These are phyloP conservation scores for Ranitomeya imitator DNA, from an alignment of 2,113 vertebrate genomes.

Conservation along the genomic window DNA sequence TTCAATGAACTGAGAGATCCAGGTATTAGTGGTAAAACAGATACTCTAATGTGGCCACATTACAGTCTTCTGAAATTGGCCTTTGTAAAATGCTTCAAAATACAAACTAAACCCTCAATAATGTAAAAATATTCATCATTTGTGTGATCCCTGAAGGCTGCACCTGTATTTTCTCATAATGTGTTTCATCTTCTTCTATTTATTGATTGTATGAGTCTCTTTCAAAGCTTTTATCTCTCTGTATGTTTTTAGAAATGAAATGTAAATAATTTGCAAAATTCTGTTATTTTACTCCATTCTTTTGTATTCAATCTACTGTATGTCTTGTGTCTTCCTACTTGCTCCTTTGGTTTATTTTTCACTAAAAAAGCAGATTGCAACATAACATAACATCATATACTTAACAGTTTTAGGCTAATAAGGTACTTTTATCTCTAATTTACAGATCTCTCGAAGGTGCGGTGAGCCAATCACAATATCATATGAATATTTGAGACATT, in stretches of 20 bases:
- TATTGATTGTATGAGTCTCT: background rate
- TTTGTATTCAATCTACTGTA: background rate
- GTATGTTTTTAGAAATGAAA: conserved; percentile 10
- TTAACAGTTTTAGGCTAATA: background rate
- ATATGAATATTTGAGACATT: conserved; percentile 51
- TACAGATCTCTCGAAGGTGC: conserved; percentile 15
- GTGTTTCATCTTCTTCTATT: background rate
- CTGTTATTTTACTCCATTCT: background rate
- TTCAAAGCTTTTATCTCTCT: background rate
- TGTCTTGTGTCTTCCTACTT: background rate
- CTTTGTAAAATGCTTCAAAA: no score
- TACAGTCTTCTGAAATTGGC: no score
- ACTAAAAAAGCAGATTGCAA: background rate
- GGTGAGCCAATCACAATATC: conserved; percentile 52
- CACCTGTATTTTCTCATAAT: background rate
- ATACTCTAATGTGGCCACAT: background rate
- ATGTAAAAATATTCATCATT: background rate
- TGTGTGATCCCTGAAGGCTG: background rate
- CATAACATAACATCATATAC: background rate
- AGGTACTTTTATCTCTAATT: conserved; percentile 46
- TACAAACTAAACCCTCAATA: background rate
- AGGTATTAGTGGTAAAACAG: background rate
- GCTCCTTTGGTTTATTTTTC: background rate
- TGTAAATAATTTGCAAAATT: background rate
- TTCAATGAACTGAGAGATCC: background rate